These are phyloP conservation scores for Pollenia griseotomentosa DNA, from an alignment of 2,888 invertebrate species.

Conservation along the genomic window DNA sequence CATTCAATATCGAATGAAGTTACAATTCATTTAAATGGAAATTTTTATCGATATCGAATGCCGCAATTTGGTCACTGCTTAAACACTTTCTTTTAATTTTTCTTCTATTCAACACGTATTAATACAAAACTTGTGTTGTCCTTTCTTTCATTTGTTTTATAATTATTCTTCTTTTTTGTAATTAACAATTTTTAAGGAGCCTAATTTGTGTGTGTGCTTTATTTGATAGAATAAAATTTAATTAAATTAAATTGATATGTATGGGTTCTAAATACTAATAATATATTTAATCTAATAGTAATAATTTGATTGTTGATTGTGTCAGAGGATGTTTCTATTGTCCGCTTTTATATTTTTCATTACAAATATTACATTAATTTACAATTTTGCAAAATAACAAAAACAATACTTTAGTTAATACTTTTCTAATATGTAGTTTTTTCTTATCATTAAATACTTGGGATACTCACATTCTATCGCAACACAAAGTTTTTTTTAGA, in stretches of 20 bases:
- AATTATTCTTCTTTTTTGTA: slow-evolving; percentile 15
- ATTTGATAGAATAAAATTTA: slow-evolving; percentile 26
- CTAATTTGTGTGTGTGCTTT: slow-evolving; percentile 64
- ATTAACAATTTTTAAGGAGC: slow-evolving; percentile 53
- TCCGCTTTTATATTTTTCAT: slow-evolving; percentile 44
- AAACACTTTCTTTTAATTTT: not conserved
- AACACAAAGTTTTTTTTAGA: not conserved
- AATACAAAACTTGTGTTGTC: slow-evolving; percentile 36
- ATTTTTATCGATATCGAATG: too few relatives aligned
- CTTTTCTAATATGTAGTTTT: slow-evolving; percentile 16
- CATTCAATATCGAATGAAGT: too few relatives aligned
- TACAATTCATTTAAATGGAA: too few relatives aligned
- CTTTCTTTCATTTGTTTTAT: slow-evolving; percentile 1
- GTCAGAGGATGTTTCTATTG: slow-evolving; percentile 46
- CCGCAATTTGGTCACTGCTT: not conserved
- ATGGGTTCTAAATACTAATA: slow-evolving; percentile 38
- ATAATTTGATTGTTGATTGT: slow-evolving; percentile 42
- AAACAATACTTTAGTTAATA: slow-evolving; percentile 25
- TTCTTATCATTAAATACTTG: slow-evolving; percentile 10
- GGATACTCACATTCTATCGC: slow-evolving; percentile 7
- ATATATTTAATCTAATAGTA: not conserved
- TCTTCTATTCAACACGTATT: not conserved
- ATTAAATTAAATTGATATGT: slow-evolving; percentile 38
- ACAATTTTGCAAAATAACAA: slow-evolving; percentile 6
- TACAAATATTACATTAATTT: slow-evolving; percentile 12